phyloP scores from a whole-genome alignment of 2,888 invertebrate species.

The Adelphocoris suturalis region DNA sequence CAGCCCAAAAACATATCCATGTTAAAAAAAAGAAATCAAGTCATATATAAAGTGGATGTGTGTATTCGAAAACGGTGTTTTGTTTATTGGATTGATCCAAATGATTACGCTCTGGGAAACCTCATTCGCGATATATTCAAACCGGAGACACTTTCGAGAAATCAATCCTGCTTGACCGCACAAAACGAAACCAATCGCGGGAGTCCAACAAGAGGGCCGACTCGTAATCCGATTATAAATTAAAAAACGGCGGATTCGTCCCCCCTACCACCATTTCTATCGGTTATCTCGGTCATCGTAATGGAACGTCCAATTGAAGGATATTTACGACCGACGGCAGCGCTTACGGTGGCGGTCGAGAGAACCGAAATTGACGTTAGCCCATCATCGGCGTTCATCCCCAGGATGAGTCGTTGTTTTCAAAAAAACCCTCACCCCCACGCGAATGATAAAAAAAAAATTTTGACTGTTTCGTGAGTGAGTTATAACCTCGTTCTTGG shows the following conservation, averaged over 20 bases:
- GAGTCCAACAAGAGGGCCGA: not conserved
- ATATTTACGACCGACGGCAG: constrained; percentile 18
- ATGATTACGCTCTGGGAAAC: too few species aligned
- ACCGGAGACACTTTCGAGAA: too few species aligned
- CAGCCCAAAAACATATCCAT: too few species aligned
- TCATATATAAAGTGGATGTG: too few species aligned
- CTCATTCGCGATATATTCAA: too few species aligned
- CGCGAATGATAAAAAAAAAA: not conserved
- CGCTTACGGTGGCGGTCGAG: not conserved
- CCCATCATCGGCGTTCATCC: constrained; percentile 32
- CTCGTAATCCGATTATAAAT: constrained; percentile 17
- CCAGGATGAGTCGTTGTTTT: not conserved
- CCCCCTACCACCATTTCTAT: not conserved
- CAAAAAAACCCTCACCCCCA: not conserved
- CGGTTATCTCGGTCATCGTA: constrained; percentile 15
- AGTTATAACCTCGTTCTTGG: not conserved
- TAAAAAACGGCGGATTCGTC: not conserved
- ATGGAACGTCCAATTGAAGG: constrained; percentile 6
- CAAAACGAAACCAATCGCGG: too few species aligned
- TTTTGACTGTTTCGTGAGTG: constrained; percentile 5
- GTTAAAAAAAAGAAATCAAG: too few species aligned
- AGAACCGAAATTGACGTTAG: constrained; percentile 10
- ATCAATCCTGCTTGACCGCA: too few species aligned
- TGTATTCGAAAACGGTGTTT: too few species aligned
- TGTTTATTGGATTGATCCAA: too few species aligned